Percentiles rank a stretch among this genome's conserved stretches.
phyloP scores from a whole-genome alignment of 2,888 invertebrate species.

The Mythimna loreyi region DNA sequence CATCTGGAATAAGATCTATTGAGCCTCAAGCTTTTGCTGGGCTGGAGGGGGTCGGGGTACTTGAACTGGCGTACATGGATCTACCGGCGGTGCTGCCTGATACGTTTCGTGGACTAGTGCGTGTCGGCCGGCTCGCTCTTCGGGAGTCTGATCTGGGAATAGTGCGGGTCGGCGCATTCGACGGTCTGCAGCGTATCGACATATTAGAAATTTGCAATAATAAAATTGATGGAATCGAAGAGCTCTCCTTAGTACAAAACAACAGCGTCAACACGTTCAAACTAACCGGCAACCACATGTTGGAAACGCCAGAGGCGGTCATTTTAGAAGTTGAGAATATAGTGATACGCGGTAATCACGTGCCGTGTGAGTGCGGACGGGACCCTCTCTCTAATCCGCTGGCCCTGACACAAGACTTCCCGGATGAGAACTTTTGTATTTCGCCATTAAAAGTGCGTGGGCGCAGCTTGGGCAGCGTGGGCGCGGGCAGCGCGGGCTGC shows the following conservation, averaged over 20 bases:
- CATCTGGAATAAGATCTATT: slow-evolving; percentile 94
- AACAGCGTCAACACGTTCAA: slow-evolving; percentile 93
- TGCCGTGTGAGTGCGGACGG: slow-evolving; percentile 97
- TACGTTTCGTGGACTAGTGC: slow-evolving; percentile 94
- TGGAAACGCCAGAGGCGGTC: slow-evolving; percentile 94
- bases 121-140: slow-evolving; percentile 94
- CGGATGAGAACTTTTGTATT: slow-evolving; percentile 95
- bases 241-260: slow-evolving; percentile 93
- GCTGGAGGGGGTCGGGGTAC: slow-evolving; percentile 94
- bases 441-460: slow-evolving; percentile 96
- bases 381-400: slow-evolving; percentile 94
- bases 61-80: slow-evolving; percentile 96
- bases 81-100: slow-evolving; percentile 93
- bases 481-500: slow-evolving; percentile 80
- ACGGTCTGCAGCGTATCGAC: slow-evolving; percentile 93
- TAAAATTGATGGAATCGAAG: slow-evolving; percentile 95
- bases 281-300: slow-evolving; percentile 95
- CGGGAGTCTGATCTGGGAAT: slow-evolving; percentile 96
- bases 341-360: slow-evolving; percentile 94
- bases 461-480: slow-evolving; percentile 92
- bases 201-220: slow-evolving; percentile 95
- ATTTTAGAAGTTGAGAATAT: slow-evolving; percentile 93
- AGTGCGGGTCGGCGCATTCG: slow-evolving; percentile 94
- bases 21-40: slow-evolving; percentile 96
- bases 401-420: slow-evolving; percentile 92